A percentile compares a stretch with the other conserved stretches of the same genome.
phyloP scores from a whole-genome alignment of 2,113 vertebrate genomes.

The Spea multiplicata region DNA sequence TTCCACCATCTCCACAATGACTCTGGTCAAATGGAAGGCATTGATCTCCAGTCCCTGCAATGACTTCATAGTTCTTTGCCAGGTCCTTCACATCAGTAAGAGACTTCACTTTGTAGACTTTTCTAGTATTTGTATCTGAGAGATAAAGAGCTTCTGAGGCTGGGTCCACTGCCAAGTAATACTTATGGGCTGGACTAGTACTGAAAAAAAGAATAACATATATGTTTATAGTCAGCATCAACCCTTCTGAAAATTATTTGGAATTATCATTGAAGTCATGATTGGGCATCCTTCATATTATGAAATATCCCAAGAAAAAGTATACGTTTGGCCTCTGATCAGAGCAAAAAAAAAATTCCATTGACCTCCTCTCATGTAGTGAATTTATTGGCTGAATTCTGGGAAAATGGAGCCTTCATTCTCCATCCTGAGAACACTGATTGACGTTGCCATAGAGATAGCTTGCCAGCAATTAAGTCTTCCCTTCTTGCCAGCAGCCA shows the following conservation, averaged over 20 bases:
- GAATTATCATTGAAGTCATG: no score
- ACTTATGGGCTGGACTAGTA: constrained; percentile 95
- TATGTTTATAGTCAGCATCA: no score
- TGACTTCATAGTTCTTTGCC: constrained; percentile 88
- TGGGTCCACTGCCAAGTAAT: constrained; percentile 94
- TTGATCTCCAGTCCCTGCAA: constrained; percentile 94
- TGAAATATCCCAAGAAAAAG: no score
- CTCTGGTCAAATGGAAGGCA: constrained; percentile 95
- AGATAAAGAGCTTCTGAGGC: constrained; percentile 88
- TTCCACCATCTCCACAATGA: constrained; percentile 93
- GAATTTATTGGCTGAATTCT: constrained; percentile 22
- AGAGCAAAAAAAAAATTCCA: no score
- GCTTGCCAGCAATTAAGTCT: constrained; percentile 24
- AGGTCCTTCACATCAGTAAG: constrained; percentile 88
- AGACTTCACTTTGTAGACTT: constrained; percentile 87
- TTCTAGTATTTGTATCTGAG: constrained; percentile 93
- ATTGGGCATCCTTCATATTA: no score
- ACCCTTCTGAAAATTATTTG: no score
- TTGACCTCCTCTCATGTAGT: background rate
- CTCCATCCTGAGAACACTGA: constrained; percentile 43
- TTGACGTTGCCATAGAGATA: constrained; percentile 35
- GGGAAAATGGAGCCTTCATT: constrained; percentile 23
- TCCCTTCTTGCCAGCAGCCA: constrained; percentile 4
- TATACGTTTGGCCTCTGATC: no score
- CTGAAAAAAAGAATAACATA: constrained; percentile 61